These are phyloP conservation scores for Gryllus longicercus DNA, from an alignment of 2,888 invertebrate species.

Conservation along the genomic window DNA sequence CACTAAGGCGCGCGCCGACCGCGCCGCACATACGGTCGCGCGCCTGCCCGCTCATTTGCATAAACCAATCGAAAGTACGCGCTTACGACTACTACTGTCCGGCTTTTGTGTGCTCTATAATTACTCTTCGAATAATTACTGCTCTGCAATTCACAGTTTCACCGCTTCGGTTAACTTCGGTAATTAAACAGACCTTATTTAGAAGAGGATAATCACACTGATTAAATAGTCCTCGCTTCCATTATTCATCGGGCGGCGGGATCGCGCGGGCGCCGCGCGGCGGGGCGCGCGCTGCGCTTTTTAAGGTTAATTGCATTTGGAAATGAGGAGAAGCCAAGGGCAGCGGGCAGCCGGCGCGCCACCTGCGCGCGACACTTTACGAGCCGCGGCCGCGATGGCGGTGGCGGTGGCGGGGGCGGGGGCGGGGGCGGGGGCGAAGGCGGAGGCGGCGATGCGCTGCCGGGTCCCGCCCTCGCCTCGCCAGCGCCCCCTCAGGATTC, in stretches of 20 bases:
- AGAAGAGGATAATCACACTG: slow-evolving; percentile 17
- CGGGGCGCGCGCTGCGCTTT: background rate
- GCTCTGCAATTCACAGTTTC: slow-evolving; percentile 17
- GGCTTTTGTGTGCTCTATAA: slow-evolving; percentile 17
- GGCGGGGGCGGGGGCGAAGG: too few relatives aligned
- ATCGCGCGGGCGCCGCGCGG: slow-evolving; percentile 11
- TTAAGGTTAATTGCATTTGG: slow-evolving; percentile 10
- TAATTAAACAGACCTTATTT: slow-evolving; percentile 10
- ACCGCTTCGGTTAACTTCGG: slow-evolving; percentile 17
- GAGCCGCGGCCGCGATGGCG: background rate
- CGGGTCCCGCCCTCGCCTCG: too few relatives aligned
- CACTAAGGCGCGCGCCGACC: background rate
- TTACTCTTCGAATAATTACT: slow-evolving; percentile 17
- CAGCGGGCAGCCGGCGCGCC: background rate
- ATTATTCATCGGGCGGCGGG: slow-evolving; percentile 10
- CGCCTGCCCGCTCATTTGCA: background rate
- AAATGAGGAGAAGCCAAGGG: slow-evolving; percentile 8
- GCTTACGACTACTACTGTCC: slow-evolving; percentile 2
- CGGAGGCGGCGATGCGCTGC: too few relatives aligned
- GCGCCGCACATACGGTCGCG: background rate
- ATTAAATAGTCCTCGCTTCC: slow-evolving; percentile 11
- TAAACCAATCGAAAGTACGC: slow-evolving; percentile 17
- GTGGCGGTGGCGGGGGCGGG: too few relatives aligned
- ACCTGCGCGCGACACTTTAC: slow-evolving; percentile 17
- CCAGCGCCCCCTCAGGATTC: background rate